Evolutionary conservation across 2,888 invertebrate genomes (phyloP), one percentile per base, ranked within the genome.

Genomic region (Stegana nigrithorax): DNA sequence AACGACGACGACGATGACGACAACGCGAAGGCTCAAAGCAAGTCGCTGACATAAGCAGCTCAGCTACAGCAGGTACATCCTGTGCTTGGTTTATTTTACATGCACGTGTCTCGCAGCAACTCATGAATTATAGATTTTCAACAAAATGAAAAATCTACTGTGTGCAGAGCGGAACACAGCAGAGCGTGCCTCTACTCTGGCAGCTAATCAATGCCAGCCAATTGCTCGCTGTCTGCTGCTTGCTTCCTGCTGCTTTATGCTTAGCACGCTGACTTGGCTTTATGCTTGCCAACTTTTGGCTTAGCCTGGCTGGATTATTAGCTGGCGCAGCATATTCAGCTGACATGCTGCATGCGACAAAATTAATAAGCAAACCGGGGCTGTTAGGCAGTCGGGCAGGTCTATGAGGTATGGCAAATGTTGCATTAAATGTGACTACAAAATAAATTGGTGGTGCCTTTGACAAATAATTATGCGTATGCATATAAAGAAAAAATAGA

Each of bases 41-140:
- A 47, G 47, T 47, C 14, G 36, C 36, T 3, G 36, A 8, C 36
- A 36, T 6, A 3, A 36, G 36, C 4, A 10, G 36, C 5, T 6
- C 10, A 36, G 36, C n/a, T n/a, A 36, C 36, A 8, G 12, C 36
- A 36, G 10, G 36, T 29, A 29, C 53, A 53, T 53, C 29, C 29
- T 19, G 53, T 32, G 53, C 27, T 53, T 53, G 17, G 29, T 53
- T 29, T 53, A 32, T 53, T 53, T 53, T 32, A 53, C 53, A 32
- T 53, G 53, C 21, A 53, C n/a, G n/a, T 53, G 29, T 19, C 53
- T 14, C 17, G 14, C 32, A 32, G 8, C 27, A 53, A 53, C 32
- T 53, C 53, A 53, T 53, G 53, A 53, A 53, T 53, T 53, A 53
- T 53, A 53, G 53, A 53, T 32, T 53, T 36, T 53, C 53, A 19